phyloP scores from a whole-genome alignment of 1,140 invertebrate species.

The Phymorhynchus buccinoides region DNA sequence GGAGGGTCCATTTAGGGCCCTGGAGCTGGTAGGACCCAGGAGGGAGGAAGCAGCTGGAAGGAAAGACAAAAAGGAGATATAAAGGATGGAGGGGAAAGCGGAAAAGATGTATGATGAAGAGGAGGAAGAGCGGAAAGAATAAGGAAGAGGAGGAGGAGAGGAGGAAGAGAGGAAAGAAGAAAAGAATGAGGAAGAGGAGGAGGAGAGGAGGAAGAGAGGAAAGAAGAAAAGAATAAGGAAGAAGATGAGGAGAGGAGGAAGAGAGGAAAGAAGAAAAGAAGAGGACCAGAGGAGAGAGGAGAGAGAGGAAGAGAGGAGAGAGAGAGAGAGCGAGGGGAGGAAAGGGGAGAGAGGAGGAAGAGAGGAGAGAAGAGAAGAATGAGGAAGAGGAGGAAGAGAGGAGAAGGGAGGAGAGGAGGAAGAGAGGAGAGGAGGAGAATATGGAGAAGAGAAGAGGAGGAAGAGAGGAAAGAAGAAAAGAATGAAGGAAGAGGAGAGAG shows the following conservation, averaged over 20 bases:
- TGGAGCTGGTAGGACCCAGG: too few relatives aligned
- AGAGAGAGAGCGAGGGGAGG: neutral
- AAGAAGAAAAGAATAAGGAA: neutral
- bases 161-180: neutral
- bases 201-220: neutral
- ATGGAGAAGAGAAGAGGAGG: neutral
- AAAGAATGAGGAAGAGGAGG: neutral
- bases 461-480: neutral
- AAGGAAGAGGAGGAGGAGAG: neutral
- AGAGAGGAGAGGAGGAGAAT: too few relatives aligned
- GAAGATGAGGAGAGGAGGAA: neutral
- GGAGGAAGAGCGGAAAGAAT: neutral
- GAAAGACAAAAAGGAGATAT: too few relatives aligned
- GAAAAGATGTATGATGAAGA: neutral
- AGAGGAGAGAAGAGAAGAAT: neutral
- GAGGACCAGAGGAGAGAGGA: neutral
- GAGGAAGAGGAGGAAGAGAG: slow-evolving; percentile 5
- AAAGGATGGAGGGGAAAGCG: too few relatives aligned
- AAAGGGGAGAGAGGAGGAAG: slow-evolving; percentile 7
- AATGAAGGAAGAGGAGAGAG: neutral
- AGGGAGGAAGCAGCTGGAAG: too few relatives aligned
- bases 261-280: too few relatives aligned
- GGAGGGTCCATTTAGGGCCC: too few relatives aligned
- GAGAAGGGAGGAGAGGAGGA: too few relatives aligned
- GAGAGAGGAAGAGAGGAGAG: too few relatives aligned